phyloP scores from a whole-genome alignment of 2,888 invertebrate genomes.

The Epinotia demarniana region DNA sequence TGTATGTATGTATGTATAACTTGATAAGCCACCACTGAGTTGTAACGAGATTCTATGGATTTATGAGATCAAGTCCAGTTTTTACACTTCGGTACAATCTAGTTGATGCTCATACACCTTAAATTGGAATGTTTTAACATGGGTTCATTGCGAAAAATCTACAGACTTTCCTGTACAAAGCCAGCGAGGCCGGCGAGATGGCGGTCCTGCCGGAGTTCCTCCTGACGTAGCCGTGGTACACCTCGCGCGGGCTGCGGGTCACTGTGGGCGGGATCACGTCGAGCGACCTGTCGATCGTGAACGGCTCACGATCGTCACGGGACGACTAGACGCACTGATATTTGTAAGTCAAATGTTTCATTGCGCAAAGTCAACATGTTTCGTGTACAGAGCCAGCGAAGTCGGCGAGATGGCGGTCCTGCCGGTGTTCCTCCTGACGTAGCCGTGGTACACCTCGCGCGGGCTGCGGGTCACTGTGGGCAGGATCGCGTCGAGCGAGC shows the following conservation, averaged over 20 bases:
- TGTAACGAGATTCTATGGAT: not conserved
- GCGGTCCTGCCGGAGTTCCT: conserved; percentile 81
- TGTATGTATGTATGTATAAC: too few species aligned
- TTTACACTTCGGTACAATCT: not conserved
- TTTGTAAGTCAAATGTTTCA: conserved; percentile 44
- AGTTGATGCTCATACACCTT: not conserved
- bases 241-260: conserved; percentile 83
- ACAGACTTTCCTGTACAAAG: conserved; percentile 70
- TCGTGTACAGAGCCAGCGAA: conserved; percentile 64
- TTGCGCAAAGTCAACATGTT: conserved; percentile 69
- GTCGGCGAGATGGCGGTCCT: conserved; percentile 65
- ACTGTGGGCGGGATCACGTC: conserved; percentile 88
- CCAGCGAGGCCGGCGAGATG: conserved; percentile 61
- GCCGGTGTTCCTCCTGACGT: conserved; percentile 86
- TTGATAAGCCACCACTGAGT: not conserved
- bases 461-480: conserved; percentile 87
- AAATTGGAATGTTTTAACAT: not conserved
- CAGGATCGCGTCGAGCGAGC: conserved; percentile 86
- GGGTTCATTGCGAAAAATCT: conserved; percentile 58
- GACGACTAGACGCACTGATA: conserved; percentile 74
- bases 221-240: conserved; percentile 84
- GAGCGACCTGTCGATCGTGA: conserved; percentile 86
- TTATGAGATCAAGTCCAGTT: conserved; percentile 8
- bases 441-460: conserved; percentile 88
- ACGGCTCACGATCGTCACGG: conserved; percentile 84